Conservation (phyloP, 2,888 invertebrate species). For the Tenthredo scrophulariae region DNA sequence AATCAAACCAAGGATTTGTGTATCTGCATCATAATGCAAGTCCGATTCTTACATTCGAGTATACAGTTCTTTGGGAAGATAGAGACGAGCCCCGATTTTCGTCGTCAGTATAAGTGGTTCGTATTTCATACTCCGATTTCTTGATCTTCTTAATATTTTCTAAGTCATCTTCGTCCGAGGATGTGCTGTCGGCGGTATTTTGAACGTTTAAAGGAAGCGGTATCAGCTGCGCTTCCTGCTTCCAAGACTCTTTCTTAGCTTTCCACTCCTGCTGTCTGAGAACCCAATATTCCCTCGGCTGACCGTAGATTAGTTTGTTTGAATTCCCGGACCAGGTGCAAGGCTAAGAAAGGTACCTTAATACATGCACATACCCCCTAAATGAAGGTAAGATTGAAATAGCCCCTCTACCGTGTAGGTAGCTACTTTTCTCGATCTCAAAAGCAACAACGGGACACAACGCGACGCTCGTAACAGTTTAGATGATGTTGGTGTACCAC, state of each 20-base stretch:
- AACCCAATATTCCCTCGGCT: constrained; percentile 62
- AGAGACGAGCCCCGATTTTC: not conserved
- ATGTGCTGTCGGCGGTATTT: constrained; percentile 12
- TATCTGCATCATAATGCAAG: not conserved
- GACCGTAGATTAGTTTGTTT: constrained; percentile 62
- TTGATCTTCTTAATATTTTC: not conserved
- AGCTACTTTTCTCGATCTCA: not conserved
- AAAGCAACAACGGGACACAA: not conserved
- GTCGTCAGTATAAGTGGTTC: not conserved
- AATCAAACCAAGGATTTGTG: not conserved
- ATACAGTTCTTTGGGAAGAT: not conserved
- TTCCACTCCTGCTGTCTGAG: constrained; percentile 64
- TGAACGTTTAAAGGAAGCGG: not conserved
- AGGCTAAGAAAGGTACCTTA: constrained; percentile 55
- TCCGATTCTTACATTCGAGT: constrained; percentile 17
- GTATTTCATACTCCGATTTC: not conserved
- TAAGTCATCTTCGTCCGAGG: constrained; percentile 15
- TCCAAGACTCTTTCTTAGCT: not conserved
- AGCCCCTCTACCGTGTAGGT: not conserved
- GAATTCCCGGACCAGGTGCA: constrained; percentile 58
- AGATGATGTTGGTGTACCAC: not conserved
- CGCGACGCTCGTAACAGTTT: not conserved
- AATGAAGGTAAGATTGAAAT: not conserved
- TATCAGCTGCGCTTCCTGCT: not conserved
- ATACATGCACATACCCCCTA: not conserved